A percentile compares a stretch with the other conserved stretches of the same genome.
Conservation (phyloP, 2,797 vertebrate species). For the Squalus acanthias region DNA sequence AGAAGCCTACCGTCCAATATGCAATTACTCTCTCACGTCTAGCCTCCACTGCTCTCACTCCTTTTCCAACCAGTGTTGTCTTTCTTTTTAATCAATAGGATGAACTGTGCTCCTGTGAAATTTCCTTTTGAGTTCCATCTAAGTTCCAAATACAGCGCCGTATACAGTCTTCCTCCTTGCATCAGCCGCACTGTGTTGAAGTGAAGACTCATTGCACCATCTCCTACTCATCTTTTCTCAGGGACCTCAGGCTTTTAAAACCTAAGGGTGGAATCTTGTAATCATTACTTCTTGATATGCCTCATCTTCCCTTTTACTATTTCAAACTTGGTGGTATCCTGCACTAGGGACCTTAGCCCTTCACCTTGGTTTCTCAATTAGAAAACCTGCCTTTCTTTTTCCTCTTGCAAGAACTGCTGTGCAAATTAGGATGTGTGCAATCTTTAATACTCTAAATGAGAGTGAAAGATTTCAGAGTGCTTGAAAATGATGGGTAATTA, state of each 20-base stretch:
- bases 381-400: neutral
- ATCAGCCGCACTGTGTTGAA: neutral
- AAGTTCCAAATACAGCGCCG: neutral
- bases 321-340: neutral
- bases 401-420: neutral
- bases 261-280: neutral
- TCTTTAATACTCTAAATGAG: no score
- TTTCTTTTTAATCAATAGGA: neutral
- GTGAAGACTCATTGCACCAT: neutral
- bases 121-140: neutral
- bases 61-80: neutral
- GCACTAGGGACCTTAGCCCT: neutral
- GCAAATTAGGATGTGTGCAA: neutral
- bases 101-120: neutral
- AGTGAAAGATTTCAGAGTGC: neutral
- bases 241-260: neutral
- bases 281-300: neutral
- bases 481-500: neutral
- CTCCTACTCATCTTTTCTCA: neutral
- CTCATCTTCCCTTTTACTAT: neutral
- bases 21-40: neutral
- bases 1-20: neutral
- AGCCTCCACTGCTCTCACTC: neutral
- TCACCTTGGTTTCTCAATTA: neutral
- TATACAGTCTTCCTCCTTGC: neutral